These are phyloP conservation scores for Porites cylindrica DNA, from an alignment of 92 coral and sea anemone species.

Conservation along the genomic window DNA sequence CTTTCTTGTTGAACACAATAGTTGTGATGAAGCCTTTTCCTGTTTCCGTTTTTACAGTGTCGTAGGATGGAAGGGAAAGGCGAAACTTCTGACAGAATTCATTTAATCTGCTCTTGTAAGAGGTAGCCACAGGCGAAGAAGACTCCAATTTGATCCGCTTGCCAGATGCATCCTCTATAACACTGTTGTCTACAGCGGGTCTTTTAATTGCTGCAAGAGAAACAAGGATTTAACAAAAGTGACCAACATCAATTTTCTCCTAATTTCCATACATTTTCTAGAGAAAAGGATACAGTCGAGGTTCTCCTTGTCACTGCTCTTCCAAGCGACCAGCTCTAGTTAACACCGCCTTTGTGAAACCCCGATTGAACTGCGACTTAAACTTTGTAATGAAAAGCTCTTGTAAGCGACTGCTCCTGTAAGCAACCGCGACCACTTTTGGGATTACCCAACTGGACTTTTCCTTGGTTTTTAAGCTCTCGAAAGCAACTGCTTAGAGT, in stretches of 20 bases:
- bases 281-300: too few species aligned
- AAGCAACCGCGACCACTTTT: too few species aligned
- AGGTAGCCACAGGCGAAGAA: slow-evolving; percentile 23
- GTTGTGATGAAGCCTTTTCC: slow-evolving; percentile 80
- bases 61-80: slow-evolving; percentile 81
- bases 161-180: slow-evolving; percentile 39
- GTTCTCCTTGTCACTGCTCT: too few species aligned
- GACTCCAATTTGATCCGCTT: slow-evolving; percentile 71
- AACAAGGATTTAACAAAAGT: neutral
- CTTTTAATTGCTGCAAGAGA: slow-evolving; percentile 60
- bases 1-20: slow-evolving; percentile 51
- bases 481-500: too few species aligned
- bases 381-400: too few species aligned
- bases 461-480: too few species aligned
- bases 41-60: slow-evolving; percentile 48
- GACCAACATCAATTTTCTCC: neutral
- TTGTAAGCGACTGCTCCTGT: too few species aligned
- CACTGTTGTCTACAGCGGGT: slow-evolving; percentile 58
- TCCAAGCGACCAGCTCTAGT: too few species aligned
- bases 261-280: too few species aligned
- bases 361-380: too few species aligned
- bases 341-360: too few species aligned
- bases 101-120: slow-evolving; percentile 89
- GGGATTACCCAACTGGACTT: too few species aligned
- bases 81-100: slow-evolving; percentile 94